phyloP scores from a whole-genome alignment of 2,113 vertebrate species.

The Cnemophilus loriae region DNA sequence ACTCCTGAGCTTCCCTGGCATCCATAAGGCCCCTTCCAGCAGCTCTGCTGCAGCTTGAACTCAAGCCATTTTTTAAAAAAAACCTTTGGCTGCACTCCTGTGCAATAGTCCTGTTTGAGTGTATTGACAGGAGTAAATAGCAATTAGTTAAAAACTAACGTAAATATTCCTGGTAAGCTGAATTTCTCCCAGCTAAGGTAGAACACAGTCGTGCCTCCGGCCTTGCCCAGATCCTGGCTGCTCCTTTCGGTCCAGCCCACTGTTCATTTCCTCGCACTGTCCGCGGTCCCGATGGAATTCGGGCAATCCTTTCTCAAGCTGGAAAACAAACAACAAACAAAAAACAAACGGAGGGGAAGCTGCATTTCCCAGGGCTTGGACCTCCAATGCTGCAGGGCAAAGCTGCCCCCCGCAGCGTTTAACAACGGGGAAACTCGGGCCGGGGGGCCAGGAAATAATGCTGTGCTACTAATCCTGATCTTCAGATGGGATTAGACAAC shows the following conservation, averaged over 20 bases:
- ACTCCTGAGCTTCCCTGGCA: background rate
- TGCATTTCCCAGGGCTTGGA: background rate
- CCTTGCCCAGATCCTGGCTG: rapidly evolving
- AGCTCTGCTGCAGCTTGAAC: background rate
- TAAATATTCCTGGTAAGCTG: background rate
- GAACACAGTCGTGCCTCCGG: rapidly evolving
- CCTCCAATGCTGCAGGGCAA: background rate
- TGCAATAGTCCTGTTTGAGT: background rate
- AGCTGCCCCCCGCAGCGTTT: background rate
- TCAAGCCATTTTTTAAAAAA: background rate
- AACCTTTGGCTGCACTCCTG: background rate
- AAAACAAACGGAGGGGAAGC: background rate
- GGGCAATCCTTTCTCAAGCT: background rate
- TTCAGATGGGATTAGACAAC: background rate
- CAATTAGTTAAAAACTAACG: background rate
- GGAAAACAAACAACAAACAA: background rate
- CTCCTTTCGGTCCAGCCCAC: background rate
- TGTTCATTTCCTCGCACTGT: background rate
- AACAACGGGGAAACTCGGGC: background rate
- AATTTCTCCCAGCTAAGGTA: background rate
- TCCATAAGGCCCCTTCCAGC: background rate
- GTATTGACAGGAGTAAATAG: background rate
- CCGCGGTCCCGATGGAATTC: background rate
- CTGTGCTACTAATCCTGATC: background rate
- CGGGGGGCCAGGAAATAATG: background rate